Percentiles rank a stretch among this genome's conserved stretches.
Conservation (phyloP, 2,888 invertebrate genomes). For the Leptopilina syphax region DNA sequence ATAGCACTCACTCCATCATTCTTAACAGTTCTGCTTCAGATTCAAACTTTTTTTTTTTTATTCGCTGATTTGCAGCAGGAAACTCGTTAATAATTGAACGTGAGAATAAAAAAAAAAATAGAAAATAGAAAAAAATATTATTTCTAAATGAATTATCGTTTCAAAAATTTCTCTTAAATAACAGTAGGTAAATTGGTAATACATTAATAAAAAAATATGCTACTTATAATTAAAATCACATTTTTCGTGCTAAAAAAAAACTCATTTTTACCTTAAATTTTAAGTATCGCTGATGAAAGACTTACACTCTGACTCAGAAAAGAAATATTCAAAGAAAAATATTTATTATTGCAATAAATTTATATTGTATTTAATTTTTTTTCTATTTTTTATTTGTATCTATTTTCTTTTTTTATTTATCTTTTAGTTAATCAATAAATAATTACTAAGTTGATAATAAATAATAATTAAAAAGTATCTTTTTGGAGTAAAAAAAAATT, state of each 20-base stretch:
- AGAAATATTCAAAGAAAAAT: background rate
- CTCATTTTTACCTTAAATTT: constrained; percentile 33
- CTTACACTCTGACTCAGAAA: constrained; percentile 23
- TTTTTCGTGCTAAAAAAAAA: constrained; percentile 23
- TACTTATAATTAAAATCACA: constrained; percentile 41
- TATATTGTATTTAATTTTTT: too few species aligned
- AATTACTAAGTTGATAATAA: background rate
- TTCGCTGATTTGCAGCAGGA: constrained; percentile 58
- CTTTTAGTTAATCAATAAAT: background rate
- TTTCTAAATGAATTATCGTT: constrained; percentile 5
- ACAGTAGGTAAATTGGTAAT: constrained; percentile 17
- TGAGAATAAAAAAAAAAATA: background rate
- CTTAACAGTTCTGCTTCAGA: constrained; percentile 61
- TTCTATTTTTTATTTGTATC: too few species aligned
- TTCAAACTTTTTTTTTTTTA: constrained; percentile 43
- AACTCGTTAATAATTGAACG: constrained; percentile 44
- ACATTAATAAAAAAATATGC: constrained; percentile 28
- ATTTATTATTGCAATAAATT: too few species aligned
- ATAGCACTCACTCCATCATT: constrained; percentile 69
- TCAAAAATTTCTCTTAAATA: constrained; percentile 7
- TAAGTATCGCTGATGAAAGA: constrained; percentile 37
- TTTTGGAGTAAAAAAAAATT: too few species aligned
- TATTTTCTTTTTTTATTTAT: too few species aligned
- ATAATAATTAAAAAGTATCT: too few species aligned
- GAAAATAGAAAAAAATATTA: background rate